These are phyloP conservation scores for Candidula unifasciata DNA, from an alignment of 2,888 invertebrate genomes.

Conservation along the genomic window DNA sequence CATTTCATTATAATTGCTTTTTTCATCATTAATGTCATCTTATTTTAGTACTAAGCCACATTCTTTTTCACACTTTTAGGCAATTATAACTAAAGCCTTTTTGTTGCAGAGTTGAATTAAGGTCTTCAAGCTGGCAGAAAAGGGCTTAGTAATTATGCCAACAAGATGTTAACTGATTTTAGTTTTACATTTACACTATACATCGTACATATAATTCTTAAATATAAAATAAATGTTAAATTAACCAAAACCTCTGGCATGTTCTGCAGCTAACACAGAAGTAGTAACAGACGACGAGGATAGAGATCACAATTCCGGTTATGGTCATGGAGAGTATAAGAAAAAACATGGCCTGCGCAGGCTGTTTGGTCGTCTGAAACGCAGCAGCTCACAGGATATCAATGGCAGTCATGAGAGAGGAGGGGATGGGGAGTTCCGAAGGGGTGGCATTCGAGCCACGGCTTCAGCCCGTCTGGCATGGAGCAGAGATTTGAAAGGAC, in stretches of 20 bases:
- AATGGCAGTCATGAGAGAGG: constrained; percentile 66
- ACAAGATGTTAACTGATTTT: too few species aligned
- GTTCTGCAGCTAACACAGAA: constrained; percentile 70
- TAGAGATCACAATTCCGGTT: constrained; percentile 61
- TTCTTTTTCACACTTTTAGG: too few species aligned
- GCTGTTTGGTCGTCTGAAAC: constrained; percentile 82
- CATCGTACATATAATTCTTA: too few species aligned
- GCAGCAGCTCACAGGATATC: constrained; percentile 79
- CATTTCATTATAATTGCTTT: too few species aligned
- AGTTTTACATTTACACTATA: too few species aligned
- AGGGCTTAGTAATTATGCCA: too few species aligned
- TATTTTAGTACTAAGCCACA: too few species aligned
- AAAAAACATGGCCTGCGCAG: constrained; percentile 83
- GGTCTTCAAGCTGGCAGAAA: too few species aligned
- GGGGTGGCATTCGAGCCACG: constrained; percentile 85
- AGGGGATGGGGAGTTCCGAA: constrained; percentile 80
- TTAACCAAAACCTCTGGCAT: background rate
- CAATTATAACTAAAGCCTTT: too few species aligned
- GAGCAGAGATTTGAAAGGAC: constrained; percentile 80
- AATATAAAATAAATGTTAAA: too few species aligned
- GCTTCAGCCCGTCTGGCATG: constrained; percentile 83
- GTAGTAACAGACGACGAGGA: constrained; percentile 74
- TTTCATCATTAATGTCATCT: too few species aligned
- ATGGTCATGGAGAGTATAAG: constrained; percentile 64
- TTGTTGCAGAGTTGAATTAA: too few species aligned